phyloP scores from a whole-genome alignment of 1,140 invertebrate species.

The Dreissena polymorpha region DNA sequence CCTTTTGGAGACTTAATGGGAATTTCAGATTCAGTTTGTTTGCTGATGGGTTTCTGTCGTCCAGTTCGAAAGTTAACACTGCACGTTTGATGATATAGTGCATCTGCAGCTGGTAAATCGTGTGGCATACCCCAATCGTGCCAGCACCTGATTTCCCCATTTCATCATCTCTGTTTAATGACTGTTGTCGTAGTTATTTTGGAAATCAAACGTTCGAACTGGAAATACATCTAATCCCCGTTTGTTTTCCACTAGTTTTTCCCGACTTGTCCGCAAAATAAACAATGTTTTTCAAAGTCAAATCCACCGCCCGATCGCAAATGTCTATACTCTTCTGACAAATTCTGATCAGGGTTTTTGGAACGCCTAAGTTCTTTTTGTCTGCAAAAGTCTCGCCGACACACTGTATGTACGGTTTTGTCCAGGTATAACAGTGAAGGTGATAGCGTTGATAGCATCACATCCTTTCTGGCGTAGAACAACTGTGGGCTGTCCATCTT shows the following conservation, averaged over 20 bases:
- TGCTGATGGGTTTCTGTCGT: conserved; percentile 5
- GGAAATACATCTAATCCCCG: conserved; percentile 24
- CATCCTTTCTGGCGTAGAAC: too few relatives aligned
- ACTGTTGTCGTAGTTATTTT: neutral
- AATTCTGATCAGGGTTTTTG: neutral
- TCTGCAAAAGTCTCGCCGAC: neutral
- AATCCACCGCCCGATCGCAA: neutral
- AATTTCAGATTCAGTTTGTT: neutral
- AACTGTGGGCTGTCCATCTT: too few relatives aligned
- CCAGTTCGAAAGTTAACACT: conserved; percentile 50
- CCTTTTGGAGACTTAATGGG: neutral
- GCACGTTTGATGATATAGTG: conserved; percentile 52
- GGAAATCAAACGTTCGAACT: conserved; percentile 40
- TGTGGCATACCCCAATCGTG: conserved; percentile 16
- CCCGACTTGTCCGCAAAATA: conserved; percentile 21
- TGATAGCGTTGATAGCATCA: too few relatives aligned
- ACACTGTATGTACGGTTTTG: neutral
- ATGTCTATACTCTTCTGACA: neutral
- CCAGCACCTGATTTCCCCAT: conserved; percentile 20
- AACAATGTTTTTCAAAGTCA: conserved; percentile 14
- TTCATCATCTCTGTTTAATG: conserved; percentile 32
- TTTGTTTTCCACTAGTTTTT: conserved; percentile 7
- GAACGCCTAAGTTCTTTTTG: neutral
- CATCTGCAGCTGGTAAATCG: conserved; percentile 30
- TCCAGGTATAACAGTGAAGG: neutral